phyloP scores from a whole-genome alignment of 2,113 vertebrate species.

The Ophthalmotilapia sp. region DNA sequence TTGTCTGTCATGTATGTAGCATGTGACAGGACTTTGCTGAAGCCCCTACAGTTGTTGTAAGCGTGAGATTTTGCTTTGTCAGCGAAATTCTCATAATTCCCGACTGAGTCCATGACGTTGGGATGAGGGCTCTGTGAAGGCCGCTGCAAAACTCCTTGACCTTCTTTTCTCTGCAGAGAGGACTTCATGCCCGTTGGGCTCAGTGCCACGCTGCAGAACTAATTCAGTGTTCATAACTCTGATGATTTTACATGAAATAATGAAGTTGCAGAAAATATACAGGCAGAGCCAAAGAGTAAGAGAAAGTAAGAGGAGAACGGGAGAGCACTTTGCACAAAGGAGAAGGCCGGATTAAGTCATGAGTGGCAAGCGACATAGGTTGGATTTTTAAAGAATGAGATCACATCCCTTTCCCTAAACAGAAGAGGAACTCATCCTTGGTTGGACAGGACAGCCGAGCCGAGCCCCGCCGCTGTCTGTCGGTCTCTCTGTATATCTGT shows the following conservation, averaged over 20 bases:
- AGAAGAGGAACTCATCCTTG: slow-evolving; percentile 77
- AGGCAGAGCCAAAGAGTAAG: slow-evolving; percentile 1
- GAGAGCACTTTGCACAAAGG: slow-evolving; percentile 67
- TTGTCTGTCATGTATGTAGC: background rate
- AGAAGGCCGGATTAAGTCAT: slow-evolving; percentile 82
- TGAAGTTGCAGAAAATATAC: background rate
- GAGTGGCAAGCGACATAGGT: slow-evolving; percentile 84
- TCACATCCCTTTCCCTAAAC: slow-evolving; percentile 85
- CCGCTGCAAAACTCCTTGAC: background rate
- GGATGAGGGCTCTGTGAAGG: background rate
- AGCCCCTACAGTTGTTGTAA: no score
- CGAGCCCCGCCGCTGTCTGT: slow-evolving; percentile 48
- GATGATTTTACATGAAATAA: background rate
- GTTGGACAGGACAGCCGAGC: slow-evolving; percentile 52
- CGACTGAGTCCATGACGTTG: background rate
- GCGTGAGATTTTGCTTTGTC: background rate
- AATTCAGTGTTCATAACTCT: background rate
- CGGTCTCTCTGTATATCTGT: background rate
- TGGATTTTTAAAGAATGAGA: slow-evolving; percentile 85
- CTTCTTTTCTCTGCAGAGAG: background rate
- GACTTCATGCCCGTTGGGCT: background rate
- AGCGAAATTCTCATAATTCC: background rate
- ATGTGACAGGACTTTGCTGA: background rate
- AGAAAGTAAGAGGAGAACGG: slow-evolving; percentile 46
- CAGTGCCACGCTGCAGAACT: background rate